These are phyloP conservation scores for Ailurus styani DNA, from an alignment of 2,113 vertebrate species.

Conservation along the genomic window DNA sequence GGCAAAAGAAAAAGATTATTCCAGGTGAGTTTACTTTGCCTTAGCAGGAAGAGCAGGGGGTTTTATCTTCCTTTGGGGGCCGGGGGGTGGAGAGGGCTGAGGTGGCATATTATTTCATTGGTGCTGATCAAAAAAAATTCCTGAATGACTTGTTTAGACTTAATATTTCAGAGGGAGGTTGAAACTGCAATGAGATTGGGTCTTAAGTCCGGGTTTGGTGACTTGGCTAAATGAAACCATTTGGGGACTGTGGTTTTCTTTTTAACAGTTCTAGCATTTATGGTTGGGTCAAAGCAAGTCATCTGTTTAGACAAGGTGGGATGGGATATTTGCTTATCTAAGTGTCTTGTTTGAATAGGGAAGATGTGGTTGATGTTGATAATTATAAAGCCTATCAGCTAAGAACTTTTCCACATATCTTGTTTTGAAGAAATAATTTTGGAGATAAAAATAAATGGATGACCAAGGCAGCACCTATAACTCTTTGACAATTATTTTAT, in stretches of 20 bases:
- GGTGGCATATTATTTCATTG: background rate
- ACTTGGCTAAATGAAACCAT: background rate
- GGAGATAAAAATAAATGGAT: background rate
- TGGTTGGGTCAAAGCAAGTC: background rate
- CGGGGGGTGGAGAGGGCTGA: background rate
- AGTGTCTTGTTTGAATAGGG: background rate
- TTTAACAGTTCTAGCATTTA: background rate
- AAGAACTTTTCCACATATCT: background rate
- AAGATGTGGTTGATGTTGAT: background rate
- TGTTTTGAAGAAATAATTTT: background rate
- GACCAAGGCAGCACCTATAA: background rate
- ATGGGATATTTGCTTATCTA: background rate
- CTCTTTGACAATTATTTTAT: background rate
- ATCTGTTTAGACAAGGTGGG: background rate
- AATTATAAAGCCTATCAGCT: background rate
- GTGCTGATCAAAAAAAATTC: background rate
- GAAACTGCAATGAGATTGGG: background rate
- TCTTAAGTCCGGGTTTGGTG: background rate
- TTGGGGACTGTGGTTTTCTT: background rate
- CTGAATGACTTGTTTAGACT: background rate
- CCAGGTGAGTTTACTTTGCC: background rate
- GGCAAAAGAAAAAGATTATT: background rate
- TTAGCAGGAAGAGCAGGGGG: background rate
- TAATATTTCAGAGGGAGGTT: background rate
- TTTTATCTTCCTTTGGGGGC: background rate